A percentile compares a stretch with the other conserved stretches of the same genome.
Evolutionary conservation across 1,140 invertebrate genomes (phyloP).

Genomic region (Drosophila santomea): DNA sequence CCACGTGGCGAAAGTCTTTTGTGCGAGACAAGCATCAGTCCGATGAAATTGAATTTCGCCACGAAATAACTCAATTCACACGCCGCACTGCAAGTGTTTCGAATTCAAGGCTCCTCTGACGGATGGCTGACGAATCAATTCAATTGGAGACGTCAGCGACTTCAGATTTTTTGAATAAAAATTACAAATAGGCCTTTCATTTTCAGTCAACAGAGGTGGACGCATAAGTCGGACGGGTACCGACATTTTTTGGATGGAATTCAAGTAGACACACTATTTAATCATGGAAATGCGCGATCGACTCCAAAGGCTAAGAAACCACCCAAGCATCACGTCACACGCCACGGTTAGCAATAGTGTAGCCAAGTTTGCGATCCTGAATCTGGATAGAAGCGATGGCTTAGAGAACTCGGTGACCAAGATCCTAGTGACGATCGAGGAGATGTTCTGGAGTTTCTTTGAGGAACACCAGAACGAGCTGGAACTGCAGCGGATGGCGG

Average conservation of each 20-base stretch:
- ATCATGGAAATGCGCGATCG: too few relatives aligned
- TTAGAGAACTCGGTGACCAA: slow-evolving; percentile 5
- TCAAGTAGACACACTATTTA: too few relatives aligned
- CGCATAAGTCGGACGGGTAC: too few relatives aligned
- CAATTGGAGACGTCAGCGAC: background rate
- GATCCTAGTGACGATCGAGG: slow-evolving; percentile 40
- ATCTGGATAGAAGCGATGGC: background rate
- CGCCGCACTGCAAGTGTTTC: slow-evolving; percentile 9
- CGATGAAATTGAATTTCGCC: slow-evolving; percentile 72
- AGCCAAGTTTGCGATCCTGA: background rate
- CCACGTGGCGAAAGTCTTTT: slow-evolving; percentile 50
- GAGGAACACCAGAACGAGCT: slow-evolving; percentile 30
- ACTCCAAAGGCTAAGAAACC: background rate
- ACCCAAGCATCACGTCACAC: background rate
- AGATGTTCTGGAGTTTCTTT: slow-evolving; percentile 27
- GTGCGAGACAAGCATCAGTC: slow-evolving; percentile 23
- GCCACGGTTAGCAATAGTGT: slow-evolving; percentile 11
- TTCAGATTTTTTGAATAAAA: too few relatives aligned
- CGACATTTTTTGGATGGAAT: too few relatives aligned
- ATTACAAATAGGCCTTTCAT: too few relatives aligned
- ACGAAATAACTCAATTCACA: slow-evolving; percentile 71
- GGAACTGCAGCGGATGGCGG: slow-evolving; percentile 49
- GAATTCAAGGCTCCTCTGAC: background rate
- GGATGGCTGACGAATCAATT: slow-evolving; percentile 15
- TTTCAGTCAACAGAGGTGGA: too few relatives aligned